These are phyloP conservation scores for Lamellibrachia columna DNA, from an alignment of 2,888 invertebrate genomes.

Conservation along the genomic window DNA sequence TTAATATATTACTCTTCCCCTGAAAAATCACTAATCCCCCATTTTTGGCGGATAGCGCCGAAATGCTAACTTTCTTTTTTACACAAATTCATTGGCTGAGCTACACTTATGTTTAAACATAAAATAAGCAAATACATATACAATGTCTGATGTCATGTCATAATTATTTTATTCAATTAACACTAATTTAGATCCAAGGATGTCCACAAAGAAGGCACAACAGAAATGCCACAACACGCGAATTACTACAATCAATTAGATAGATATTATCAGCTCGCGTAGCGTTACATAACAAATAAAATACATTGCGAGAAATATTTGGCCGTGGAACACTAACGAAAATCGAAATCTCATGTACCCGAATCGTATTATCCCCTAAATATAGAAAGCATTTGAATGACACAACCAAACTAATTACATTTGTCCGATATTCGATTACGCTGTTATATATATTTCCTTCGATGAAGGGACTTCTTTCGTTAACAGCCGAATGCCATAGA, in stretches of 20 bases:
- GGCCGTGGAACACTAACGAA: neutral
- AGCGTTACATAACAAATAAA: neutral
- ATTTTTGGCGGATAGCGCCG: too few relatives aligned
- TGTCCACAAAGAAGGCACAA: neutral
- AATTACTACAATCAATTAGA: neutral
- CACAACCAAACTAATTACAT: neutral
- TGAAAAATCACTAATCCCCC: too few relatives aligned
- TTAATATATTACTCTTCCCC: too few relatives aligned
- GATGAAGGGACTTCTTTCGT: neutral
- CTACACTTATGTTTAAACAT: too few relatives aligned
- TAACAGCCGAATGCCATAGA: neutral
- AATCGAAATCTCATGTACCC: conserved; percentile 2
- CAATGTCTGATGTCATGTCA: too few relatives aligned
- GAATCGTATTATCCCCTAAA: neutral
- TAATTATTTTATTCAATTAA: too few relatives aligned
- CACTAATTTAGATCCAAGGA: neutral
- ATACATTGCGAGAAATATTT: neutral
- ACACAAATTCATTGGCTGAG: too few relatives aligned
- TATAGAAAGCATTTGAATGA: neutral
- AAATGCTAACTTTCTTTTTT: too few relatives aligned
- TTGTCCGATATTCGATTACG: neutral
- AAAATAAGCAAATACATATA: too few relatives aligned
- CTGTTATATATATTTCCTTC: neutral
- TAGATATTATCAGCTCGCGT: neutral
- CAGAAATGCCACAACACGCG: neutral